A percentile compares a stretch with the other conserved stretches of the same genome.
These are phyloP conservation scores for Odontocolon sp. DNA, from an alignment of 2,888 invertebrate genomes.

Conservation along the genomic window DNA sequence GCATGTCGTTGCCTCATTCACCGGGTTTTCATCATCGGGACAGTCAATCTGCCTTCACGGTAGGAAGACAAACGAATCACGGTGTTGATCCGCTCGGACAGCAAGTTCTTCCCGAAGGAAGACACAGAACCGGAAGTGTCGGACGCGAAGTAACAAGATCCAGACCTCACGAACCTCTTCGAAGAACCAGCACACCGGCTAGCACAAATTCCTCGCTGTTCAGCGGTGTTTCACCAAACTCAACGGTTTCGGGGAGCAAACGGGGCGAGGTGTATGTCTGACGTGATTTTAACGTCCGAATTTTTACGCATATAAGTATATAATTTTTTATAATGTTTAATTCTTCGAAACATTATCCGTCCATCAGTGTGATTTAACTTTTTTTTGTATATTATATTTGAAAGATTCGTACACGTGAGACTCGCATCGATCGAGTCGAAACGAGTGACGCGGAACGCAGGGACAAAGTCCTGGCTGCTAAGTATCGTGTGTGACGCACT, in stretches of 20 bases:
- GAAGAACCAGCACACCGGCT: constrained; percentile 81
- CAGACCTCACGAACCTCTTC: constrained; percentile 70
- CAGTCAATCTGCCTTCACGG: constrained; percentile 65
- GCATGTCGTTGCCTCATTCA: constrained; percentile 77
- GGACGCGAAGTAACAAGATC: constrained; percentile 66
- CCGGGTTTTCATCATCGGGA: constrained; percentile 72
- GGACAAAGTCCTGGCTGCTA: constrained; percentile 1
- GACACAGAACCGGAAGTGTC: constrained; percentile 75
- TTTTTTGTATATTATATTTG: constrained; percentile 1
- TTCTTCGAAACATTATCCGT: constrained; percentile 33
- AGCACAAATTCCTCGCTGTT: constrained; percentile 69
- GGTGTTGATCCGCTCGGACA: constrained; percentile 42
- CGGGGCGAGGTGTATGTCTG: constrained; percentile 84
- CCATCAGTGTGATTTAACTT: constrained; percentile 33
- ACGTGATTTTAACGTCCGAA: constrained; percentile 56
- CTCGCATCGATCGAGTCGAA: neutral
- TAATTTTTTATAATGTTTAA: neutral
- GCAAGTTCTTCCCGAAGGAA: constrained; percentile 57
- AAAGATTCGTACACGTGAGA: neutral
- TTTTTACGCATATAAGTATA: neutral
- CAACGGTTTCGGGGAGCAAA: constrained; percentile 74
- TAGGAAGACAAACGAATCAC: constrained; percentile 57
- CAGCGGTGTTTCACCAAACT: constrained; percentile 43
- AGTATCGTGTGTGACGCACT: constrained; percentile 28
- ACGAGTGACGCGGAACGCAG: neutral